Base-by-base conservation (phyloP, 1,140 invertebrate species). In the Phocides pigmalion region DNA sequence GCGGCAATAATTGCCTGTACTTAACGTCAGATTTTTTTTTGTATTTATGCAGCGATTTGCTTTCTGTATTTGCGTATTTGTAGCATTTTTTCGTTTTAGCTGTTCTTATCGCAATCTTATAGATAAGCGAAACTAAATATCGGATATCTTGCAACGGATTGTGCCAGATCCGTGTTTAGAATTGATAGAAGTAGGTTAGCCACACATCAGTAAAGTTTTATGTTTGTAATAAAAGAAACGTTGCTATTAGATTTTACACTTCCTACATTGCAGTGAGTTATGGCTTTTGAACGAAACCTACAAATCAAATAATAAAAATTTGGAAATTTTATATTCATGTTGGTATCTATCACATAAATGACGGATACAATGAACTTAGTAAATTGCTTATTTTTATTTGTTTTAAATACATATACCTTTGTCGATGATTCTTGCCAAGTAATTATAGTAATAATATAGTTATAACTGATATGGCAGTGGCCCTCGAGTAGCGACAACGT, bases 191-290 rank as follows among this genome's bases (percentile, higher is more conserved):
- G 41, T 59, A 47, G 54, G 54, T 47, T 59, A 59, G 42, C 56
- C 42, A 59, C 25, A 59, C 42, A 47, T 32, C 42, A 46, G 16
- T 28, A 28, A 28, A 28, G 25, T 46, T 46, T 46, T 59, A 46
- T 59, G 42, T 59, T 44, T 59, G 15, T 59, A 46, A 35, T 46
- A 59, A 46, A 59, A 47, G 42, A 59, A 46, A 59, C 20, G 54
- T 46, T 46, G 25, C 25, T 46, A 46, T 59, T 59, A 46, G 20
- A 35, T 59, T 59, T 46, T 59, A 46, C 25, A 59, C 56, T 59
- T 59, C 56, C 56, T 59, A 46, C 56, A 59, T 59, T 59, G 56
- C 56, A 28, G 42, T 59, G 41, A 59, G 56, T 59, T 59, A 59
- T 59, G 25, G 56, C 42, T 14, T 5, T 59, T 8, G 42, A 32